Percentiles rank a stretch among this genome's conserved stretches.
phyloP scores from a whole-genome alignment of 2,113 vertebrate species.

The Siniperca chuatsi region DNA sequence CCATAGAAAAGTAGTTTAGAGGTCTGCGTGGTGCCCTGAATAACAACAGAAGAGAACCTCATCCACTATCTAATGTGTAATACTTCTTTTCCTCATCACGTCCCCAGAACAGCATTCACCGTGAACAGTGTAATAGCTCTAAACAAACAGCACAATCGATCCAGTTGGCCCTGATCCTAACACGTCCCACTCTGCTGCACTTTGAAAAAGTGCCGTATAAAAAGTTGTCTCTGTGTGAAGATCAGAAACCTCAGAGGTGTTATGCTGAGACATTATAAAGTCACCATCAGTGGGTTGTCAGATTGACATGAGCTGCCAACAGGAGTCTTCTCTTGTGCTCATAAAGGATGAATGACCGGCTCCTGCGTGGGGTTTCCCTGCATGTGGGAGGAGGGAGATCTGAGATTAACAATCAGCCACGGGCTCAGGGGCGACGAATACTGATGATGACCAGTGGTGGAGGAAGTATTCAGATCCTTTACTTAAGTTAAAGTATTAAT shows the following conservation, averaged over 20 bases:
- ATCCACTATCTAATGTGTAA: slow-evolving; percentile 7
- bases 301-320: slow-evolving; percentile 57
- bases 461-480: neutral
- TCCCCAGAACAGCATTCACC: neutral
- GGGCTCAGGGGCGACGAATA: slow-evolving; percentile 12
- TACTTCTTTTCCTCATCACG: neutral
- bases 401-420: slow-evolving; percentile 54
- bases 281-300: slow-evolving; percentile 49
- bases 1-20: neutral
- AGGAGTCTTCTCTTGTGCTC: slow-evolving; percentile 50
- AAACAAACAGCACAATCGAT: slow-evolving; percentile 10
- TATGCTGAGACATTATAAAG: slow-evolving; percentile 40
- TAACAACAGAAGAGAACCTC: neutral
- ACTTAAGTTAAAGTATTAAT: neutral
- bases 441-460: slow-evolving; percentile 13
- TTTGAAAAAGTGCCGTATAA: neutral
- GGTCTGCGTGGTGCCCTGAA: neutral
- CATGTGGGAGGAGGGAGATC: slow-evolving; percentile 41
- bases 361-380: slow-evolving; percentile 44
- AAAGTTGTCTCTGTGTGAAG: slow-evolving; percentile 24
- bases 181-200: slow-evolving; percentile 11
- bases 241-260: slow-evolving; percentile 32
- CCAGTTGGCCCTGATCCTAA: slow-evolving; percentile 16
- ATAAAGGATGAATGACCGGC: slow-evolving; percentile 70
- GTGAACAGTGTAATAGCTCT: neutral